Base-by-base conservation (phyloP, 2,113 vertebrate species). In the Dasyornis broadbenti region DNA sequence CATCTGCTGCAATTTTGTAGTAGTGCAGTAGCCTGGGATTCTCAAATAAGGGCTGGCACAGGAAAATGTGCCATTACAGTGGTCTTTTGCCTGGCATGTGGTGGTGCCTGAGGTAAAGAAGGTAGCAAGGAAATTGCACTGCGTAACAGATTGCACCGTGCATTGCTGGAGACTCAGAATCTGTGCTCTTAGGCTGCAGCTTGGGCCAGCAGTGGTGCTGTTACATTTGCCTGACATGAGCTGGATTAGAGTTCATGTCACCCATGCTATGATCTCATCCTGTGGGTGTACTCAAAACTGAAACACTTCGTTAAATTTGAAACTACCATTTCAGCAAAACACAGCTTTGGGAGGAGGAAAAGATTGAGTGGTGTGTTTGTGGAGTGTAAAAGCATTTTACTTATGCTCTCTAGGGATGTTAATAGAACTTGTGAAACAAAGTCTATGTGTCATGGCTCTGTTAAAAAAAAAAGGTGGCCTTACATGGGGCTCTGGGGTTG, bases 401-500 rank as follows among this genome's bases (percentile, higher is more conserved):
- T 91, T 39, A 17, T 0, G 15, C 50, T 65, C 54, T 81, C 22
- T 37, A 1, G 31, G 24, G 37, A 31, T 63, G 37, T 70, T 87
- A 19, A 30, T 26, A 33, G 59, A 73, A n/a, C 31, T 78, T 91
- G 2, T 28, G 27, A 28, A 47, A 49, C 22, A 11, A 49, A 49
- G 47, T 49, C 47, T 23, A 6, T 15, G 11, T 52, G 35, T 71
- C 0, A 0, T 69, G 78, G 15, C 39, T 86, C 13, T 91, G n/a
- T 81, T 70, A 39, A 37, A 19, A 84, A 37, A 61, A 31, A 84
- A 37, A 61, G 28, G 10, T 5, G 5, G 13, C 15, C 1, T 53
- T 68, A 20, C 1, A 0, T 0, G 1, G 33, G 19, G 18, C 70
- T 60, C 7, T 56, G 30, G 11, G 31, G 8, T 8, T 82, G 52